Base-by-base conservation (phyloP, 2,113 vertebrate species). In the Trogon surrucura region DNA sequence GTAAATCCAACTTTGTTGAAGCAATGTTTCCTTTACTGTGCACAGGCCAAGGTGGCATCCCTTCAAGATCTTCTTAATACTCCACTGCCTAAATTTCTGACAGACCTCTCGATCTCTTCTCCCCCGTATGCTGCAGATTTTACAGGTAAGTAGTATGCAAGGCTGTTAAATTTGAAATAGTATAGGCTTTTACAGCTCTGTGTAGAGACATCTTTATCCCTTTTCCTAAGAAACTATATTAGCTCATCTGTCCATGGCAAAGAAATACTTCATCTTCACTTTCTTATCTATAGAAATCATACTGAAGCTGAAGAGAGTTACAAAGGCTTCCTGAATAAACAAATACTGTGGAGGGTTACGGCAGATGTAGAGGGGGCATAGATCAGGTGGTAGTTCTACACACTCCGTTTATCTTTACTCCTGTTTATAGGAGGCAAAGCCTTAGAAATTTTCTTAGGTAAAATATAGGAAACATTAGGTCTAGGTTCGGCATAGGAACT, bases 11-110 rank as follows among this genome's bases (percentile, higher is more conserved):
- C 80, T 73, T 61, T 90, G 18, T 14, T 79, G 36, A 95, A 81
- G 54, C 27, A n/a, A 8, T 77, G 22, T 93, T 92, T 83, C 41
- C n/a, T 89, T 97, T n/a, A 78, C 50, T 84, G 4, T 78, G 6
- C 58, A 64, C 91, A 98, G 97, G 87, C 91, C 57, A 98, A 98
- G 88, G 83, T 96, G 64, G 73, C 83, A 20, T 98, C 97, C 23
- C 85, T 98, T 47, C 95, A 98, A 97, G 98, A 98, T 71, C 95
- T 98, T 80, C 97, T 99, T 67, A 98, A 97, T 82, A 91, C 97
- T 61, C 98, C 98, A 65, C 95, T 98, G 58, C 98, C 98, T 48
- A 94, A 96, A 74, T 93, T 95, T 96, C 97, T 98, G 57, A 96
- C 97, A 16, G 98, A 97, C 34, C 94, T 97, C 75, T 98, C 98